A percentile compares a stretch with the other conserved stretches of the same genome.
Conservation (phyloP, 2,113 vertebrate species). For the Bettongia penicillata region DNA sequence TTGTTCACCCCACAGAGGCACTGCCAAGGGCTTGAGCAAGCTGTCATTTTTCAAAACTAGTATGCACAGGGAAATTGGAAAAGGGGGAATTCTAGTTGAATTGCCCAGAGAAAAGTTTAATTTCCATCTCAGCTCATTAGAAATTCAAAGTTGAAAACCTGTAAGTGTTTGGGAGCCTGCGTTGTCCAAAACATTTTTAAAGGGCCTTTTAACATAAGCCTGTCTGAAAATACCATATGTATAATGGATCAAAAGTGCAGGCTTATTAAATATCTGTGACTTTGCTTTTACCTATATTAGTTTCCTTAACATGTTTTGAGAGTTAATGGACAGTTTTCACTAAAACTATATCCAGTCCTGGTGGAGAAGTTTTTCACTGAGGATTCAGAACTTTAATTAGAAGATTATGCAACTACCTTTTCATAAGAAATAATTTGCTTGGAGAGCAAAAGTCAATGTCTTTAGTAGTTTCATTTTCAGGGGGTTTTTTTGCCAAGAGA, state of each 20-base stretch:
- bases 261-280: not conserved
- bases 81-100: slow-evolving; percentile 17
- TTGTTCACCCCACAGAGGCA: not conserved
- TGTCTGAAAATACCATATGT: not conserved
- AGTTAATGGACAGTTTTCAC: slow-evolving; percentile 46
- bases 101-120: slow-evolving; percentile 34
- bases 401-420: slow-evolving; percentile 36
- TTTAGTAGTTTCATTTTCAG: slow-evolving; percentile 48
- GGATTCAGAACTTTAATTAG: slow-evolving; percentile 56
- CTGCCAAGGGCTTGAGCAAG: not conserved
- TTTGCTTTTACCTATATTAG: slow-evolving; percentile 14
- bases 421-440: slow-evolving; percentile 62
- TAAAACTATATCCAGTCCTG: slow-evolving; percentile 24
- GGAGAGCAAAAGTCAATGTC: slow-evolving; percentile 38
- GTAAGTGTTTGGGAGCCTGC: slow-evolving; percentile 27
- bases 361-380: slow-evolving; percentile 24
- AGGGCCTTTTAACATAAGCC: slow-evolving; percentile 56
- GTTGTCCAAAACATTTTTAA: slow-evolving; percentile 48
- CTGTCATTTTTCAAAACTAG: not conserved
- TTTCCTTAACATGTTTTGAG: slow-evolving; percentile 42
- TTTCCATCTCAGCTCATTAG: slow-evolving; percentile 60
- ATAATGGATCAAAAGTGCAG: slow-evolving; percentile 48
- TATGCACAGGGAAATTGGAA: slow-evolving; percentile 21
- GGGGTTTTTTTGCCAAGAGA: slow-evolving; percentile 15
- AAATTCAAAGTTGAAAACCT: slow-evolving; percentile 54